A percentile compares a stretch with the other conserved stretches of the same genome.
Conservation (phyloP, 2,113 vertebrate species). For the Orcinus orca region DNA sequence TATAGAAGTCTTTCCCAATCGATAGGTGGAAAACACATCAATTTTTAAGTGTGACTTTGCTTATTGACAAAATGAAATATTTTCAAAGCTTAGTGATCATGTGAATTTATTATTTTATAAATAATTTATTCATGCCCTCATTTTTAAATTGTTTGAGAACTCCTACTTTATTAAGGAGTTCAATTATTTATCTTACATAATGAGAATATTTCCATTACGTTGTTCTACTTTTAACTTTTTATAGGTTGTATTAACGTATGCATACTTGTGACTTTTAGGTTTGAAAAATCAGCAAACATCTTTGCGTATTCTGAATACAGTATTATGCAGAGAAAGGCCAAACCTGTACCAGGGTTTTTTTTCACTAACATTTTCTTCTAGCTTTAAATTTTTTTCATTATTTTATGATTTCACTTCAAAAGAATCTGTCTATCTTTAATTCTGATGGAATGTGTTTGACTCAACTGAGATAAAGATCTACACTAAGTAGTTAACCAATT, state of each 20-base stretch:
- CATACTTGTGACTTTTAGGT: background rate
- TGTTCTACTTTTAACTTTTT: background rate
- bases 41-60: background rate
- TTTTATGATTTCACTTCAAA: slow-evolving; percentile 21
- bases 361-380: background rate
- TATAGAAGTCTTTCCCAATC: background rate
- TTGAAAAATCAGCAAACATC: background rate
- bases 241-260: background rate
- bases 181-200: background rate
- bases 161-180: background rate
- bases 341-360: background rate
- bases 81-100: background rate
- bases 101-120: background rate
- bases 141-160: background rate
- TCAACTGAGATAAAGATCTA: background rate
- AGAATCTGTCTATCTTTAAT: background rate
- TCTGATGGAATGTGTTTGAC: background rate
- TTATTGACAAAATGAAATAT: background rate
- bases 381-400: background rate
- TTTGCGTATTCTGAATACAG: background rate
- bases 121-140: background rate
- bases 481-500: background rate
- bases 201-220: background rate
- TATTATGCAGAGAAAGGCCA: background rate
- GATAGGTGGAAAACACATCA: background rate